Evolutionary conservation across 2,888 invertebrate genomes (phyloP).

Genomic region (Silvanus unidentatus): DNA sequence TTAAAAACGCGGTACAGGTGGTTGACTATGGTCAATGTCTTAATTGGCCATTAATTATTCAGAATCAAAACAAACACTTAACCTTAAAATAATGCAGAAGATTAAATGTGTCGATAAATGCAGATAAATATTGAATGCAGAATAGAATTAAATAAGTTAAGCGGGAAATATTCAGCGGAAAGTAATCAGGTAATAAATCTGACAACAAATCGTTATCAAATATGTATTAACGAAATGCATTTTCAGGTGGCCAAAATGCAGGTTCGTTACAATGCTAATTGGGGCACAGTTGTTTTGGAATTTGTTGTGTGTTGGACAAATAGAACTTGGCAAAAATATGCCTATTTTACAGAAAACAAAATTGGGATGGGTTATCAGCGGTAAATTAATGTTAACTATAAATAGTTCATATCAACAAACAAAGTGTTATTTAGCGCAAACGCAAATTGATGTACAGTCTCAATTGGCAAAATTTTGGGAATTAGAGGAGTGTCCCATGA

Average conservation of each 20-base stretch:
- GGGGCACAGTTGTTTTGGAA: conserved; percentile 16
- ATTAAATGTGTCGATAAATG: no score
- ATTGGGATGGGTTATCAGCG: conserved; percentile 16
- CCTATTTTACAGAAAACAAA: conserved; percentile 17
- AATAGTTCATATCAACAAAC: not conserved
- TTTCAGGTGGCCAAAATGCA: no score
- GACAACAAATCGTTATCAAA: no score
- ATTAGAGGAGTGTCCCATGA: not conserved
- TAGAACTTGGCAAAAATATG: conserved; percentile 6
- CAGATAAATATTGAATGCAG: no score
- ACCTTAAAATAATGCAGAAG: no score
- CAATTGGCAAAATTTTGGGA: conserved; percentile 1
- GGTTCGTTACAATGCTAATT: conserved; percentile 11
- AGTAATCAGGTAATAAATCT: no score
- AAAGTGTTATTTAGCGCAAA: conserved; percentile 12
- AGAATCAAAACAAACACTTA: no score
- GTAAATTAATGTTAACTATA: conserved; percentile 4
- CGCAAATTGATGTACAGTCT: conserved; percentile 1
- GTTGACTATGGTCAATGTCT: not conserved
- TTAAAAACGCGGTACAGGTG: no score
- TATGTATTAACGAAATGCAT: no score
- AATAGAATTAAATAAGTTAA: no score
- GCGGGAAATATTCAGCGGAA: no score
- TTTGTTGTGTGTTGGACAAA: conserved; percentile 14
- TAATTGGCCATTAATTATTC: not conserved